phyloP scores from a whole-genome alignment of 2,797 vertebrate genomes.

The Lithobates pipiens region DNA sequence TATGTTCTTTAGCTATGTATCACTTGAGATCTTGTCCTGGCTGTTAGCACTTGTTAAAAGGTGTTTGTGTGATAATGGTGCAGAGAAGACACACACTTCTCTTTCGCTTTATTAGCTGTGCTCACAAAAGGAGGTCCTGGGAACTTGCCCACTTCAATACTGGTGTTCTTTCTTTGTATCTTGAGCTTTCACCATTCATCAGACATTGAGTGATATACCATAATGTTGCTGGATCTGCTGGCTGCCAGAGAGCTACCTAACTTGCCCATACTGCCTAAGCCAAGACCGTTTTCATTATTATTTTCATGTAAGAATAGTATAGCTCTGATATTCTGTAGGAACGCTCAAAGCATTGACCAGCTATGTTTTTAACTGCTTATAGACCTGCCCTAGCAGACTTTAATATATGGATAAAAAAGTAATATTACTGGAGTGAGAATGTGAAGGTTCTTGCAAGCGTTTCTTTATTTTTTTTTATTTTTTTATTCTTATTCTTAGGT shows the following conservation, averaged over 20 bases:
- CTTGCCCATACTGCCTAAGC: neutral
- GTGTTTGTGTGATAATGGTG: slow-evolving; percentile 31
- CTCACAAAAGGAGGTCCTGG: slow-evolving; percentile 56
- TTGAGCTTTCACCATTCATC: slow-evolving; percentile 37
- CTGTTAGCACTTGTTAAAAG: slow-evolving; percentile 23
- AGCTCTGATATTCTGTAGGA: neutral
- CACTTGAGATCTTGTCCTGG: neutral
- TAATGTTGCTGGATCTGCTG: neutral
- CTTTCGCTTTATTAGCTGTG: slow-evolving; percentile 24
- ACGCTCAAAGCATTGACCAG: too few relatives aligned
- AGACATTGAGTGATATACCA: slow-evolving; percentile 32
- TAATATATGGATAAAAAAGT: too few relatives aligned
- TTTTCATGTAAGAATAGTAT: neutral
- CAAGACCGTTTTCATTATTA: neutral
- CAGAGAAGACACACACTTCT: slow-evolving; percentile 44
- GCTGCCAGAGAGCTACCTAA: neutral
- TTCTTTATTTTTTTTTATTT: too few relatives aligned
- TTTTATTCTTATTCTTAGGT: too few relatives aligned
- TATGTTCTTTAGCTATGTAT: slow-evolving; percentile 14
- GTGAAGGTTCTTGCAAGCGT: too few relatives aligned
- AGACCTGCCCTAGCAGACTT: too few relatives aligned
- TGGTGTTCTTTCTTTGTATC: slow-evolving; percentile 41
- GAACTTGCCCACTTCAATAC: slow-evolving; percentile 54
- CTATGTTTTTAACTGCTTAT: neutral
- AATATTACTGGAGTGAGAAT: too few relatives aligned